Evolutionary conservation across 1,140 invertebrate species (phyloP).

Genomic region (Cylas formicarius): DNA sequence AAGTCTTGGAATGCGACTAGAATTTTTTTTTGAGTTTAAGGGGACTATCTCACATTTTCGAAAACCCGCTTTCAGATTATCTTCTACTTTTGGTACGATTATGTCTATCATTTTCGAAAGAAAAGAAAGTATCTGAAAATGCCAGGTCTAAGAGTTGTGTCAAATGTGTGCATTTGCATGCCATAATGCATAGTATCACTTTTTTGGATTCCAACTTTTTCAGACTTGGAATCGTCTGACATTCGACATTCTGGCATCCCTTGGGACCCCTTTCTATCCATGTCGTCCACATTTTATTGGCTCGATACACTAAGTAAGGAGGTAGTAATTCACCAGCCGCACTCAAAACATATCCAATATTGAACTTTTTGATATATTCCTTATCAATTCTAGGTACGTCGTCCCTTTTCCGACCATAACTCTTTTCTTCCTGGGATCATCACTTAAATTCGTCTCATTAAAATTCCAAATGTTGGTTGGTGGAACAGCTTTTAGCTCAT

Average conservation of each 20-base stretch:
- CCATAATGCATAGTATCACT: not conserved
- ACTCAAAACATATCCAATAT: not conserved
- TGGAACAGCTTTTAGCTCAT: no score
- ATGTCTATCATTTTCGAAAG: not conserved
- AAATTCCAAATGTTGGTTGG: no score
- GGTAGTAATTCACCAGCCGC: not conserved
- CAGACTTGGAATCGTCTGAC: no score
- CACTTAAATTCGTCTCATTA: no score
- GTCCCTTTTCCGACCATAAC: no score
- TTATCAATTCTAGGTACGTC: slow-evolving; percentile 6
- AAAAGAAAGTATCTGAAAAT: slow-evolving; percentile 1
- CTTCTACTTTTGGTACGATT: not conserved
- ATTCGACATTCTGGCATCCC: no score
- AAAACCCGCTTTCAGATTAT: not conserved
- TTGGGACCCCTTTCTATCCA: no score
- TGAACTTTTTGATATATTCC: slow-evolving; percentile 1
- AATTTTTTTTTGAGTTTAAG: not conserved
- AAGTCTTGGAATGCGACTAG: not conserved
- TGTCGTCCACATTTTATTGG: no score
- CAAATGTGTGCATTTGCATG: not conserved
- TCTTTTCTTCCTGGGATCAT: no score
- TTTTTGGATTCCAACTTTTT: not conserved
- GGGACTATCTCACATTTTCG: not conserved
- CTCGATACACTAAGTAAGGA: slow-evolving; percentile 1
- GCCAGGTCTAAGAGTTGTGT: not conserved